These are phyloP conservation scores for Adelosebastes latens DNA, from an alignment of 2,797 vertebrate genomes.

Conservation along the genomic window DNA sequence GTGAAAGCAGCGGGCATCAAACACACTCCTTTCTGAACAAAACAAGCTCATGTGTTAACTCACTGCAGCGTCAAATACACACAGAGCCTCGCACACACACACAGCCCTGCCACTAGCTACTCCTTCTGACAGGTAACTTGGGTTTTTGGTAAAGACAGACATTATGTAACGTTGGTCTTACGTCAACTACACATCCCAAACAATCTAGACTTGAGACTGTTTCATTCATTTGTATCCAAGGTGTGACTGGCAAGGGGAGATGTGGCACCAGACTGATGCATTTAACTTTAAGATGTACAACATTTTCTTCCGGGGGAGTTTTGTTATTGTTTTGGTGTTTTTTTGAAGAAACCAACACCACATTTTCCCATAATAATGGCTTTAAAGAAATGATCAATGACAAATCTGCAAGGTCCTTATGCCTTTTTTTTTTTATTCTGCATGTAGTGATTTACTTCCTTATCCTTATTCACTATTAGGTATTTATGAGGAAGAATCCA, in stretches of 20 bases:
- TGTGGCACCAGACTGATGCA: background rate
- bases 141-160: background rate
- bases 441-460: too few relatives aligned
- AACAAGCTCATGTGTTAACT: constrained; percentile 31
- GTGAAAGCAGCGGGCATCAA: constrained; percentile 13
- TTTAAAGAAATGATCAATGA: too few relatives aligned
- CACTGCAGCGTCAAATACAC: constrained; percentile 16
- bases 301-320: too few relatives aligned
- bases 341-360: too few relatives aligned
- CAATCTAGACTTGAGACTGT: background rate
- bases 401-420: too few relatives aligned
- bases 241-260: background rate
- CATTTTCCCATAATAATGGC: too few relatives aligned
- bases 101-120: background rate
- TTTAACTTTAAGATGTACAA: too few relatives aligned
- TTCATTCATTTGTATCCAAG: background rate
- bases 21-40: constrained; percentile 1
- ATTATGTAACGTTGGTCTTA: background rate
- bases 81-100: background rate
- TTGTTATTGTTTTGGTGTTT: too few relatives aligned
- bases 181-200: background rate
- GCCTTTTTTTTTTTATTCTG: too few relatives aligned
- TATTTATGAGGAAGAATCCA: too few relatives aligned
- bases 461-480: too few relatives aligned
- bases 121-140: background rate